Conservation (phyloP, 2,797 vertebrate genomes). For the Tolypeutes matacus region DNA sequence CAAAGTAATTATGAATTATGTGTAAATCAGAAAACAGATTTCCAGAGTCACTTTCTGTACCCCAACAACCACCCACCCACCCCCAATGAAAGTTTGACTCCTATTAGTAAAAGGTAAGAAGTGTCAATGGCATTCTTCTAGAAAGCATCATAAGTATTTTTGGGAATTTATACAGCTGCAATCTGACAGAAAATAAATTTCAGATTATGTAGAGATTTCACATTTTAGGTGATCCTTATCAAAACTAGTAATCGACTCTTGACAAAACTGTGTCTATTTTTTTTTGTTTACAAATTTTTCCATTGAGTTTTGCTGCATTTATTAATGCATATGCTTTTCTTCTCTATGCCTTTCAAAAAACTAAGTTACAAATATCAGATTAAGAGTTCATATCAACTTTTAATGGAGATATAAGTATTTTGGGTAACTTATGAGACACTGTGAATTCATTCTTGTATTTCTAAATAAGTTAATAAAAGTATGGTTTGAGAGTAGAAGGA, state of each 20-base stretch:
- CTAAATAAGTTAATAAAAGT: constrained; percentile 19
- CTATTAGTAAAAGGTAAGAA: neutral
- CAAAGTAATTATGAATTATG: neutral
- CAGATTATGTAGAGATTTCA: constrained; percentile 9
- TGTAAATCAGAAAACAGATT: neutral
- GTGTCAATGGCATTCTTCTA: neutral
- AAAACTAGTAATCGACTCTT: neutral
- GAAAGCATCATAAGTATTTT: neutral
- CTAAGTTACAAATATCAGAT: neutral
- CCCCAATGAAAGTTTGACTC: neutral
- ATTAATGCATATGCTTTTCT: neutral
- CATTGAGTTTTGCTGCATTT: neutral
- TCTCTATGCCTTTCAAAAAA: neutral
- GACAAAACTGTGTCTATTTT: neutral
- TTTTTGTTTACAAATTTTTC: constrained; percentile 10
- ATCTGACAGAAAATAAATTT: constrained; percentile 35
- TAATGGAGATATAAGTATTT: neutral
- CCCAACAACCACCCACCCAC: neutral
- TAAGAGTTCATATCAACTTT: neutral
- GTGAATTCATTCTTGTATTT: constrained; percentile 3
- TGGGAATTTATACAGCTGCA: neutral
- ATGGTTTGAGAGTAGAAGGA: neutral
- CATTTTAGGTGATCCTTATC: neutral
- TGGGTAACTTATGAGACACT: neutral
- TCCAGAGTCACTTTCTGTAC: neutral